These are phyloP conservation scores for Xylophagus ater DNA, from an alignment of 2,888 invertebrate genomes.

Conservation along the genomic window DNA sequence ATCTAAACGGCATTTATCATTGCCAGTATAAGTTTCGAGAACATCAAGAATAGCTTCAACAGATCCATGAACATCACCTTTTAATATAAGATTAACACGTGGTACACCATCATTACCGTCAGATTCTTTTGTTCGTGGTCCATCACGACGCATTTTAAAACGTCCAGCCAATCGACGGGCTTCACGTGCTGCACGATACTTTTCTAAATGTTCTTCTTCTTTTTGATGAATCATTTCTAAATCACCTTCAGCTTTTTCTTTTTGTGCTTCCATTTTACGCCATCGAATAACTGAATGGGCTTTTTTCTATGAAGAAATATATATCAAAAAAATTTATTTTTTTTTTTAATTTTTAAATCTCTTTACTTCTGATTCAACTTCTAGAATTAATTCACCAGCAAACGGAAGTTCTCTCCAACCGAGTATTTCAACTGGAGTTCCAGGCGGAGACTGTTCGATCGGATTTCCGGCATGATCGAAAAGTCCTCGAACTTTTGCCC, in stretches of 20 bases:
- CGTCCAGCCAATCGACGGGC: conserved; percentile 52
- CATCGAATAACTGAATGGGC: conserved; percentile 55
- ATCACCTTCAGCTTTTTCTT: conserved; percentile 53
- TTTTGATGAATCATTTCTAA: conserved; percentile 51
- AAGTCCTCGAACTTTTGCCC: conserved; percentile 73
- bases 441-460: conserved; percentile 58
- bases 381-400: conserved; percentile 78
- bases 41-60: conserved; percentile 91
- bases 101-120: conserved; percentile 43
- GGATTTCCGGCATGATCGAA: conserved; percentile 63
- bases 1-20: conserved; percentile 61
- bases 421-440: conserved; percentile 67
- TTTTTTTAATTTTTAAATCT: conserved; percentile 3
- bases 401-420: conserved; percentile 87
- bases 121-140: conserved; percentile 49
- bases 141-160: conserved; percentile 42
- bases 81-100: conserved; percentile 50
- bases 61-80: conserved; percentile 92
- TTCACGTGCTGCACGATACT: conserved; percentile 51
- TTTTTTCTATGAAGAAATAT: conserved; percentile 43
- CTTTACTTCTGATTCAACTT: conserved; percentile 64
- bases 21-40: conserved; percentile 72
- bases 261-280: conserved; percentile 49
- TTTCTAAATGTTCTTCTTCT: conserved; percentile 50
- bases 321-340: neutral